Percentiles rank a stretch among this genome's conserved stretches.
phyloP scores from a whole-genome alignment of 2,888 invertebrate genomes.

The Enoplolaimus lenunculus region DNA sequence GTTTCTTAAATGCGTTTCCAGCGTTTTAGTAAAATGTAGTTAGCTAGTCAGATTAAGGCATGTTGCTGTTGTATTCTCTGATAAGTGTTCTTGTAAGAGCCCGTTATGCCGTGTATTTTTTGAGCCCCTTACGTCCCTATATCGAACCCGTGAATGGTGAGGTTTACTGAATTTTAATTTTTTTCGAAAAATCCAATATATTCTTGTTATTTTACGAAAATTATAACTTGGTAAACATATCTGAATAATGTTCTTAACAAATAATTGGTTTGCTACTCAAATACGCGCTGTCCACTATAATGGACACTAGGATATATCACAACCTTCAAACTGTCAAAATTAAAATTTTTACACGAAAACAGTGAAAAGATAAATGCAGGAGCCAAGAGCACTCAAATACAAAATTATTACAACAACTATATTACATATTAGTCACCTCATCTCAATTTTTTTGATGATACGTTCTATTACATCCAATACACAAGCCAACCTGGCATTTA shows the following conservation, averaged over 20 bases:
- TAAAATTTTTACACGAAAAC: too few relatives aligned
- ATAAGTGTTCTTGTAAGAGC: too few relatives aligned
- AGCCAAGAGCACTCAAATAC: too few relatives aligned
- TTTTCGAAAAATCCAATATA: background rate
- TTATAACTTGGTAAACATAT: too few relatives aligned
- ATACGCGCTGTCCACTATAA: background rate
- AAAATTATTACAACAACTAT: background rate
- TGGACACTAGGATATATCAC: background rate
- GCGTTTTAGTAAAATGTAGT: too few relatives aligned
- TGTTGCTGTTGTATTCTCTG: too few relatives aligned
- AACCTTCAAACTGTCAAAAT: background rate
- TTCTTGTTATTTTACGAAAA: background rate
- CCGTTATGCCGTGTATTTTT: too few relatives aligned
- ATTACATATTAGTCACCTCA: background rate
- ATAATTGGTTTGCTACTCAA: background rate
- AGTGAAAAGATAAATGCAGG: too few relatives aligned
- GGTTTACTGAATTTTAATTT: background rate
- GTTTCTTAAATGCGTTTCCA: too few relatives aligned
- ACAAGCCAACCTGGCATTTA: background rate
- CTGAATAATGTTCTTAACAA: background rate
- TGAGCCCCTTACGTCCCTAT: too few relatives aligned
- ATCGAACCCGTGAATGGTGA: too few relatives aligned
- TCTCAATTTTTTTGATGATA: background rate
- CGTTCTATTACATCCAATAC: background rate
- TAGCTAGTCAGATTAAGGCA: too few relatives aligned